Evolutionary conservation across 2,797 vertebrate genomes (phyloP).

Genomic region (Sebastes taczanowskii): DNA sequence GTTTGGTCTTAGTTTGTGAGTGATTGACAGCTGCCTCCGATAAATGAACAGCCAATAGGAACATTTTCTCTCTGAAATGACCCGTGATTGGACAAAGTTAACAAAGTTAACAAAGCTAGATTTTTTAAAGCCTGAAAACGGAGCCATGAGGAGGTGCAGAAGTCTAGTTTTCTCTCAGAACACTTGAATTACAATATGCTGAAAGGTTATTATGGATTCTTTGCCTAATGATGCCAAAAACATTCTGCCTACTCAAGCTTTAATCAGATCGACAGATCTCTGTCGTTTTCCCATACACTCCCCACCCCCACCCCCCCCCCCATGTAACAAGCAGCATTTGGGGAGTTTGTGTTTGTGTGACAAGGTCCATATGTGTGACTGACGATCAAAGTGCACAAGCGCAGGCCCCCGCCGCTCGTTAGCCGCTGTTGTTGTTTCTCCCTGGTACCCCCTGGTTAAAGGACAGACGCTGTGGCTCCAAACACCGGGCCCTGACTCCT

Average conservation of each 20-base stretch:
- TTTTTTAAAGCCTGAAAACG: no score
- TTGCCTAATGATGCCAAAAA: no score
- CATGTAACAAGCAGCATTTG: conserved; percentile 58
- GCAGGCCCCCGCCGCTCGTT: conserved; percentile 55
- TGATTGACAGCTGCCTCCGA: no score
- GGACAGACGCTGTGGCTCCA: conserved; percentile 79
- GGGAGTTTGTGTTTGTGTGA: conserved; percentile 62
- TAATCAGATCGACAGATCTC: conserved; percentile 52
- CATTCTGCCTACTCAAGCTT: conserved; percentile 3
- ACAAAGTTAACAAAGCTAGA: no score
- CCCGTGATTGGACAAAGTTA: no score
- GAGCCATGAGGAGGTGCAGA: no score
- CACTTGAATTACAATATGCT: no score
- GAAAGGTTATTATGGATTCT: no score
- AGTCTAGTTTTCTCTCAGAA: no score
- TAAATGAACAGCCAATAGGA: no score
- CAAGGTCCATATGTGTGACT: conserved; percentile 77
- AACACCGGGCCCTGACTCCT: conserved; percentile 47
- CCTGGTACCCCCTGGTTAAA: conserved; percentile 64
- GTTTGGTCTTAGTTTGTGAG: no score
- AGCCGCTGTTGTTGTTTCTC: conserved; percentile 75
- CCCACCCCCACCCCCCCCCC: no score
- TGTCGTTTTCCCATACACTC: conserved; percentile 42
- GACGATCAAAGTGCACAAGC: conserved; percentile 71
- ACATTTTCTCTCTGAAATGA: fast-evolving